Percentiles rank a stretch among this genome's conserved stretches.
Evolutionary conservation across 2,888 invertebrate species (phyloP).

Genomic region (Idaea biselata): DNA sequence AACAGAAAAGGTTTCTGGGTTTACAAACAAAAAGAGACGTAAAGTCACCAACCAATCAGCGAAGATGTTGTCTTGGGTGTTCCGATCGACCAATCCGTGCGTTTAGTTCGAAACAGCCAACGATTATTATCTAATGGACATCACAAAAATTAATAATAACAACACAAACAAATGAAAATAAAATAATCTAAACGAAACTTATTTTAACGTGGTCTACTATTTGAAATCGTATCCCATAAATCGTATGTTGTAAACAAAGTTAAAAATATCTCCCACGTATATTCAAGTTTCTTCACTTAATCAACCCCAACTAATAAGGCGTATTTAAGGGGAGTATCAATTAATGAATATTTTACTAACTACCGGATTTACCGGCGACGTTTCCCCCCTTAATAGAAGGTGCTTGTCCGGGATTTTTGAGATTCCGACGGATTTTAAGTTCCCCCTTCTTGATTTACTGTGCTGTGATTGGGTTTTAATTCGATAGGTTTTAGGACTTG

Average conservation of each 20-base stretch:
- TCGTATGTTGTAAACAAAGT: conserved; percentile 10
- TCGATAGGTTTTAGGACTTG: conserved; percentile 28
- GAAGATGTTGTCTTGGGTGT: no score
- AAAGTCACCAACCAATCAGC: no score
- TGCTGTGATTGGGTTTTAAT: conserved; percentile 56
- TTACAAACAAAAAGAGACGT: no score
- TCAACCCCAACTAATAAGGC: conserved; percentile 75
- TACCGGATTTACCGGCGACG: conserved; percentile 14
- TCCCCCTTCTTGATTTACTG: conserved; percentile 58
- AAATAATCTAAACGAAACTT: no score
- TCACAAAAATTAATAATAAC: no score
- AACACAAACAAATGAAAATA: no score
- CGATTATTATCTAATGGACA: no score
- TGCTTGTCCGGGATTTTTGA: conserved; percentile 71
- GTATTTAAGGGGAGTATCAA: conserved; percentile 72
- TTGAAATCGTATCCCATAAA: conserved; percentile 31
- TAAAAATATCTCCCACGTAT: conserved; percentile 53
- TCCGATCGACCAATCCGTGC: no score
- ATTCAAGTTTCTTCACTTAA: conserved; percentile 69
- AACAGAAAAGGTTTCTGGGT: no score
- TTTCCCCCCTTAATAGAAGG: conserved; percentile 68
- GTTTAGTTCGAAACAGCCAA: no score
- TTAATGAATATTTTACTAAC: conserved; percentile 76
- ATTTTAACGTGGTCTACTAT: no score
- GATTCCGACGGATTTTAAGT: conserved; percentile 47